These are phyloP conservation scores for Metopia argyrocephala DNA, from an alignment of 2,888 invertebrate species.

Conservation along the genomic window DNA sequence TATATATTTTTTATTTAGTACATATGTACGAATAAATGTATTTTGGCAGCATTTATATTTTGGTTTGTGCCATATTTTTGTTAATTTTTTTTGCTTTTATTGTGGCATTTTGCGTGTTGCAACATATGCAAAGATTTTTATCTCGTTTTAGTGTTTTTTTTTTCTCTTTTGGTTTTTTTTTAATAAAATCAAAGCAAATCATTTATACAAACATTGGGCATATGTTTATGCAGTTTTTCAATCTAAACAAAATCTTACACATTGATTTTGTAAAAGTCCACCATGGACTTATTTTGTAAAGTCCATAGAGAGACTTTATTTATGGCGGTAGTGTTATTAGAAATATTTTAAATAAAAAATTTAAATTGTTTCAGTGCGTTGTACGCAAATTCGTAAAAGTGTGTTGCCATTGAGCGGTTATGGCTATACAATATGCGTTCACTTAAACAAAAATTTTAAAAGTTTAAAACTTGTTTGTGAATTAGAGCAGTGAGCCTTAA, in stretches of 20 bases:
- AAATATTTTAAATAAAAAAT: conserved; percentile 13
- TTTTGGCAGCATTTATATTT: too few relatives aligned
- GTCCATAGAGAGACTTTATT: conserved; percentile 57
- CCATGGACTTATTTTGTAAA: too few relatives aligned
- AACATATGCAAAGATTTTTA: conserved; percentile 62
- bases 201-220: conserved; percentile 41
- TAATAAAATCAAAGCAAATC: conserved; percentile 34
- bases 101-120: conserved; percentile 61
- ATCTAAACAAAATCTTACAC: conserved; percentile 50
- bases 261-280: conserved; percentile 37
- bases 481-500: conserved; percentile 55
- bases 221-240: conserved; percentile 30
- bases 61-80: too few relatives aligned
- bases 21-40: too few relatives aligned
- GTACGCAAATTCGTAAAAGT: conserved; percentile 53
- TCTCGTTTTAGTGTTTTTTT: too few relatives aligned
- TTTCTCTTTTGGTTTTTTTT: conserved; percentile 17
- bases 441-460: too few relatives aligned
- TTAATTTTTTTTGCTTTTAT: too few relatives aligned
- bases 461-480: too few relatives aligned
- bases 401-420: too few relatives aligned
- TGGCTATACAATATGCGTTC: conserved; percentile 53
- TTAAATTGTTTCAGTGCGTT: conserved; percentile 51
- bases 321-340: conserved; percentile 38
- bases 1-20: too few relatives aligned